Base-by-base conservation (phyloP, 2,113 vertebrate species). In the Odocoileus hemionus region DNA sequence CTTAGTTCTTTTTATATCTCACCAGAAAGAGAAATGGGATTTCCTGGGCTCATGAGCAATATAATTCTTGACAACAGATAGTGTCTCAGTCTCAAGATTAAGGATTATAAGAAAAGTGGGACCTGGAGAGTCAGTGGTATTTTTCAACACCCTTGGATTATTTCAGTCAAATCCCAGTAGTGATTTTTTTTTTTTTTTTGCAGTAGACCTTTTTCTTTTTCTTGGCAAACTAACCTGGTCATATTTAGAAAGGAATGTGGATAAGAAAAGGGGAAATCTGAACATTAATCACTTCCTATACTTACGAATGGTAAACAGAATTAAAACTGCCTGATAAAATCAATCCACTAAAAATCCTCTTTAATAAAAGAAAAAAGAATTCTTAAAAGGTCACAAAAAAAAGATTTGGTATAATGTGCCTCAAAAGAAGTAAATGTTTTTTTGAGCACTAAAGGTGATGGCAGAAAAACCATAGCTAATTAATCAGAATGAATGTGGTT, bases 321-420 rank as follows among this genome's bases (percentile, higher is more conserved):
- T 95, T 97, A 97, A 97, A 95, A 79, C 47, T 64, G 47, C 39
- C 85, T 91, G 74, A 79, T 96, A 36, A 96, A 96, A 92, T 96
- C 36, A 94, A 92, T 93, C 50, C 28, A 91, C 61, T 95, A 57
- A 94, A 92, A 94, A 84, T 58, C 7, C 4, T 89, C 58, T 86
- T 96, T 92, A 30, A 85, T 70, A 95, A 89, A 61, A 90, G 6
- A 82, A 47, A 88, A 95, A 94, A 87, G 7, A 83, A 91, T 91
- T 76, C 28, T 58, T 76, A 76, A 96, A 89, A 47, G 5, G 55
- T 52, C 19, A 54, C 19, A n/a, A 25, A 78, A 87, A 74, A n/a
- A 47, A 60, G 7, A 3, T 52, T 94, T 95, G 33, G 58, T 50
- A 89, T 79, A 74, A 92, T 76, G 21, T 91, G 3, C 61, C 61